phyloP scores from a whole-genome alignment of 2,888 invertebrate genomes.

The Athripsodes cinereus region DNA sequence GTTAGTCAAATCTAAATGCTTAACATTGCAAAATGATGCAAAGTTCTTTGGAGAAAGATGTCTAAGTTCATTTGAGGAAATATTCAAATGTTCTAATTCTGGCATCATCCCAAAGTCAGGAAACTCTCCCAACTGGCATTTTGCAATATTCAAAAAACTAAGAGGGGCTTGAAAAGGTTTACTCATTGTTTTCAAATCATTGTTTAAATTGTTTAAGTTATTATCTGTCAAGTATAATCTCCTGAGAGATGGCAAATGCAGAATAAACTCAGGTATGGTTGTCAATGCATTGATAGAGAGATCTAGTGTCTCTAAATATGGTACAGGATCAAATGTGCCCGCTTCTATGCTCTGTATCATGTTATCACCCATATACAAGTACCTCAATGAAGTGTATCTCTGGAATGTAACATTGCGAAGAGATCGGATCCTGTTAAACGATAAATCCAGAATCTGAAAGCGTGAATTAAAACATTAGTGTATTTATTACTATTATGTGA shows the following conservation, averaged over 20 bases:
- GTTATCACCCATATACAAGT: slow-evolving; percentile 53
- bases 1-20: slow-evolving; percentile 48
- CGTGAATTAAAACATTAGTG: not conserved
- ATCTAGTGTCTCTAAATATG: slow-evolving; percentile 49
- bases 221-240: slow-evolving; percentile 56
- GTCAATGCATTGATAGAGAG: slow-evolving; percentile 50
- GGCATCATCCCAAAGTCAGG: slow-evolving; percentile 58
- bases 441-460: slow-evolving; percentile 53
- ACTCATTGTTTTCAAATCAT: slow-evolving; percentile 37
- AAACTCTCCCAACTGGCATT: slow-evolving; percentile 51
- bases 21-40: slow-evolving; percentile 56
- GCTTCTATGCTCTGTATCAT: slow-evolving; percentile 50
- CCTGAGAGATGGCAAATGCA: slow-evolving; percentile 54
- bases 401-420: slow-evolving; percentile 46
- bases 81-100: slow-evolving; percentile 53
- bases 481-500: too few relatives aligned
- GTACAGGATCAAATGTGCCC: slow-evolving; percentile 46
- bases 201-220: slow-evolving; percentile 39
- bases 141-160: slow-evolving; percentile 53
- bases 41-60: slow-evolving; percentile 47
- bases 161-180: slow-evolving; percentile 55
- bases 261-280: slow-evolving; percentile 44
- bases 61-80: slow-evolving; percentile 53
- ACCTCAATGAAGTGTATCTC: slow-evolving; percentile 47
- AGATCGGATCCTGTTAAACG: slow-evolving; percentile 50